phyloP scores from a whole-genome alignment of 2,797 vertebrate genomes.

The Corythornis leucogaster region DNA sequence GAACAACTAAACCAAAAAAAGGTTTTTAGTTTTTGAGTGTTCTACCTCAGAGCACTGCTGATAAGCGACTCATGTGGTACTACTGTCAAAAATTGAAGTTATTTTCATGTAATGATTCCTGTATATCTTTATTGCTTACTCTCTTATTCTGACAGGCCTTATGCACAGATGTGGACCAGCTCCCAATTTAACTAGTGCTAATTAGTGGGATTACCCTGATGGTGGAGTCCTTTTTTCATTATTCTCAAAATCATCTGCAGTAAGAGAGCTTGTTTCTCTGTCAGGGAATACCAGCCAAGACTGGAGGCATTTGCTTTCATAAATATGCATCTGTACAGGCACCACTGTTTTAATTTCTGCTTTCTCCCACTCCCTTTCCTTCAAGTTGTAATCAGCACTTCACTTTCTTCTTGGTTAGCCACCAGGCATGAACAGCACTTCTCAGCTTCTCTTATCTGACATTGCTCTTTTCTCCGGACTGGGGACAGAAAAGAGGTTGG shows the following conservation, averaged over 20 bases:
- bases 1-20: background rate
- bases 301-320: background rate
- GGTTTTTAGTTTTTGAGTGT: background rate
- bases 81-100: background rate
- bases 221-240: background rate
- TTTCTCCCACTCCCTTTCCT: background rate
- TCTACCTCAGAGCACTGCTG: background rate
- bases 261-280: background rate
- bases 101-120: background rate
- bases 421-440: background rate
- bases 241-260: background rate
- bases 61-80: background rate
- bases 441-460: background rate
- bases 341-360: background rate
- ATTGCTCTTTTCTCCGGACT: background rate
- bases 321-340: fast-evolving
- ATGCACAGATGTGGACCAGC: background rate
- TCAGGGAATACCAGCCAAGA: background rate
- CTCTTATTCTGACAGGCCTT: background rate
- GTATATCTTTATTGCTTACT: background rate
- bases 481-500: background rate
- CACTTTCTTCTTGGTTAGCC: background rate
- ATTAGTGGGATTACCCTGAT: background rate
- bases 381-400: background rate
- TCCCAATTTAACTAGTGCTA: background rate